Conservation (phyloP, 1,140 invertebrate species). For the Steinernema feltiae region DNA sequence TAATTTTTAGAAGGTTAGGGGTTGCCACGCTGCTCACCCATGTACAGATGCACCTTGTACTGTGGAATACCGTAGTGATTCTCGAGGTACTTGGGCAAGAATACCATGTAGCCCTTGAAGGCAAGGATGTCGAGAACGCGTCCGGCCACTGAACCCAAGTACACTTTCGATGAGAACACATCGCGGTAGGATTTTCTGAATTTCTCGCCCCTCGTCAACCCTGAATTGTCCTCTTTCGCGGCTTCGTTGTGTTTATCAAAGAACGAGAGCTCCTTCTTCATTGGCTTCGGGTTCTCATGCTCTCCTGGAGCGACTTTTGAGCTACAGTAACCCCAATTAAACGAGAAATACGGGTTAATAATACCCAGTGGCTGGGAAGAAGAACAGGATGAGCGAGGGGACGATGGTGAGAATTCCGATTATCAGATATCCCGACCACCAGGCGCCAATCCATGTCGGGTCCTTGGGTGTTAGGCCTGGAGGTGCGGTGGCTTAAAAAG, state of each 20-base stretch:
- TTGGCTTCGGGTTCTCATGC: conserved; percentile 19
- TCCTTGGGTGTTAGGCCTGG: conserved; percentile 43
- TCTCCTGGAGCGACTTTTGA: conserved; percentile 14
- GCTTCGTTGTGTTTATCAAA: conserved; percentile 50
- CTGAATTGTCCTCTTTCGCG: conserved; percentile 26
- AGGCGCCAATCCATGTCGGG: conserved; percentile 54
- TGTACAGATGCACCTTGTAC: conserved; percentile 53
- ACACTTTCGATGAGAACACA: conserved; percentile 47
- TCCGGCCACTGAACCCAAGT: conserved; percentile 46
- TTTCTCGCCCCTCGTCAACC: conserved; percentile 31
- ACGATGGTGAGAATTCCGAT: conserved; percentile 40
- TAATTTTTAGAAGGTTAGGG: conserved; percentile 10
- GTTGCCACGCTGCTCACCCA: conserved; percentile 40
- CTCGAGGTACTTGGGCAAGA: conserved; percentile 56
- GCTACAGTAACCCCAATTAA: background rate
- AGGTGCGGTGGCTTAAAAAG: conserved; percentile 30
- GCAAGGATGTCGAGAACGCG: conserved; percentile 52
- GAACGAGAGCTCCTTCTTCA: conserved; percentile 34
- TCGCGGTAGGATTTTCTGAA: conserved; percentile 34
- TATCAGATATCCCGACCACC: conserved; percentile 55
- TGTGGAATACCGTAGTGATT: conserved; percentile 57
- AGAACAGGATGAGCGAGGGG: conserved; percentile 46
- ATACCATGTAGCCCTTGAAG: conserved; percentile 56
- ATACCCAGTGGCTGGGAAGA: conserved; percentile 40
- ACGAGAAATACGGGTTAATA: background rate